A percentile compares a stretch with the other conserved stretches of the same genome.
These are phyloP conservation scores for Acanthacorydalis orientalis DNA, from an alignment of 2,888 invertebrate genomes.

Conservation along the genomic window DNA sequence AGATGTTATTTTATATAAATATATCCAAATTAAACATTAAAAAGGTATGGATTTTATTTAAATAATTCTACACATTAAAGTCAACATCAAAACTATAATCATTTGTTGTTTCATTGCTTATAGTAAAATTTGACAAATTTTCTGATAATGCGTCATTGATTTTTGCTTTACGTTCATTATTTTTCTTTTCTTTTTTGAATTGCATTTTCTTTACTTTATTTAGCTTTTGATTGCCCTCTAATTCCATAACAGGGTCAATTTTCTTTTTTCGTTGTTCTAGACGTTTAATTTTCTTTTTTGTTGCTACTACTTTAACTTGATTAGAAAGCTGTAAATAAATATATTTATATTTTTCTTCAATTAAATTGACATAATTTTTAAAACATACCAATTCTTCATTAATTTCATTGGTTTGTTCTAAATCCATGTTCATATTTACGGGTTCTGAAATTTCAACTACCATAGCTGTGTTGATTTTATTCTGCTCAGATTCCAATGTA, in stretches of 20 bases:
- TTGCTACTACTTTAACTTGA: constrained; percentile 12
- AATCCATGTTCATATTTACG: background rate
- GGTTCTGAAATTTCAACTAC: constrained; percentile 20
- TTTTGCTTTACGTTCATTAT: constrained; percentile 37
- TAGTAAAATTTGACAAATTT: constrained; percentile 42
- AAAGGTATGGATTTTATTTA: no score
- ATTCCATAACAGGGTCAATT: constrained; percentile 42
- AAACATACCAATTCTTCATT: constrained; percentile 15
- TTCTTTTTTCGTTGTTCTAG: constrained; percentile 10
- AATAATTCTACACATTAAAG: no score
- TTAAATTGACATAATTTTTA: background rate
- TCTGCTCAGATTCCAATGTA: no score
- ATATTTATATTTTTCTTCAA: constrained; percentile 4
- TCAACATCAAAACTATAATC: constrained; percentile 44
- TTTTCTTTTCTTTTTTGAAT: constrained; percentile 50
- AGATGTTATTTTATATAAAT: no score
- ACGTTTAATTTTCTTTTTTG: constrained; percentile 7
- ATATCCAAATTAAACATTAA: no score
- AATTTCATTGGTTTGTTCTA: background rate
- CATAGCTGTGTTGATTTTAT: constrained; percentile 13
- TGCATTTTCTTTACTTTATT: constrained; percentile 42
- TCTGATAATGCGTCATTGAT: constrained; percentile 43
- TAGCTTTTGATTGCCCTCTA: constrained; percentile 50
- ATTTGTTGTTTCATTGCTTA: constrained; percentile 20
- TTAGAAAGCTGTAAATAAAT: constrained; percentile 15